These are phyloP conservation scores for Stegodyphus mimosarum DNA, from an alignment of 1,140 invertebrate species.

Conservation along the genomic window DNA sequence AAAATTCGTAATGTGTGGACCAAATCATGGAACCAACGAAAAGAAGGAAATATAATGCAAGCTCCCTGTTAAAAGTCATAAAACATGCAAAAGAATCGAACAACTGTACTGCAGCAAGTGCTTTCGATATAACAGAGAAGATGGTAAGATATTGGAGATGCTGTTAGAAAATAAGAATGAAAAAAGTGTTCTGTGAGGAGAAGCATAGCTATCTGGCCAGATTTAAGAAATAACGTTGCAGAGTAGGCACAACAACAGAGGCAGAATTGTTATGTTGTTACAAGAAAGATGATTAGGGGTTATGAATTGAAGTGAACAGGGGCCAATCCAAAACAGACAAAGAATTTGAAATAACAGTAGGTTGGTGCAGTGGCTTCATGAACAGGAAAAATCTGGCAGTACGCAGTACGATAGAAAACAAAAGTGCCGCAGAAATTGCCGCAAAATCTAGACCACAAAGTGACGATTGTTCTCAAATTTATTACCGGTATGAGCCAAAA, in stretches of 20 bases:
- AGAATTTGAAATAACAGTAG: background rate
- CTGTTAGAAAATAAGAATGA: background rate
- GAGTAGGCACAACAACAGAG: background rate
- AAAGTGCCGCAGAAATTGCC: background rate
- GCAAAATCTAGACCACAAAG: background rate
- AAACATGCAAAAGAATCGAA: background rate
- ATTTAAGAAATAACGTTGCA: background rate
- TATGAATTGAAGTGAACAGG: background rate
- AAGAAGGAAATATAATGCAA: background rate
- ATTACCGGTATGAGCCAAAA: background rate
- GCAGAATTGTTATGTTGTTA: background rate
- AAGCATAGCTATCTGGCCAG: background rate
- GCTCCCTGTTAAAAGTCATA: background rate
- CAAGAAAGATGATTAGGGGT: background rate
- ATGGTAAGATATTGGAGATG: background rate
- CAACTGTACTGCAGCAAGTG: background rate
- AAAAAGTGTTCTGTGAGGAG: background rate
- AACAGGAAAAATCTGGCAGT: background rate
- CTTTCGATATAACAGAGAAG: background rate
- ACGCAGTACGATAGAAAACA: background rate
- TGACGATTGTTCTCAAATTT: background rate
- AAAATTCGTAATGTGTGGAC: background rate
- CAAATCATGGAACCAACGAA: background rate
- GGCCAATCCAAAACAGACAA: background rate
- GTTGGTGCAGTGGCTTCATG: background rate